A percentile compares a stretch with the other conserved stretches of the same genome.
phyloP scores from a whole-genome alignment of 2,113 vertebrate species.

The Trichechus manatus region DNA sequence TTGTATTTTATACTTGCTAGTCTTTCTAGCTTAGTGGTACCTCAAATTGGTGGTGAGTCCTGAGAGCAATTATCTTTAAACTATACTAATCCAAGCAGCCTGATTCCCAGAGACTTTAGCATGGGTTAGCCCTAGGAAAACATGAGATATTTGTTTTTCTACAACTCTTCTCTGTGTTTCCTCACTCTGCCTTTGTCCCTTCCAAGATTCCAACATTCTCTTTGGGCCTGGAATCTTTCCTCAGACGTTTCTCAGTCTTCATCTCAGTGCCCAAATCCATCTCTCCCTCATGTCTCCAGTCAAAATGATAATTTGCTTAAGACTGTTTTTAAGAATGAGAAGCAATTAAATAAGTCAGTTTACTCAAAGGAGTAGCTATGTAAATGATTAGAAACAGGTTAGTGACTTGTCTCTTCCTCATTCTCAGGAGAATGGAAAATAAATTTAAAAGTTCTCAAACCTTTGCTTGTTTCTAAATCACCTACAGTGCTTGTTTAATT shows the following conservation, averaged over 20 bases:
- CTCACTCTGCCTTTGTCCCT: not conserved
- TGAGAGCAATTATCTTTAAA: conserved; percentile 59
- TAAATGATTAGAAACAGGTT: not conserved
- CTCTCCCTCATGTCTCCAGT: not conserved
- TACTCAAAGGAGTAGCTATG: not conserved
- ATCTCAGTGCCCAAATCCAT: not conserved
- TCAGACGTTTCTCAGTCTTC: not conserved
- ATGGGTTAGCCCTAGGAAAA: conserved; percentile 37
- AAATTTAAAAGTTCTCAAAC: not conserved
- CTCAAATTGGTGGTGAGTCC: conserved; percentile 32
- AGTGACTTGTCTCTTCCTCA: not conserved
- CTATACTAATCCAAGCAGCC: conserved; percentile 52
- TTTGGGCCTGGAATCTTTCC: not conserved
- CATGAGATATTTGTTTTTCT: conserved; percentile 41
- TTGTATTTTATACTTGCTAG: conserved; percentile 49
- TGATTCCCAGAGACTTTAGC: conserved; percentile 38
- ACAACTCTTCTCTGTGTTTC: not conserved
- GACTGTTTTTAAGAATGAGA: not conserved
- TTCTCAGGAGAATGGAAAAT: not conserved
- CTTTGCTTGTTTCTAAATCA: not conserved
- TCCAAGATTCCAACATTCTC: not conserved
- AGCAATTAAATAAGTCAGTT: not conserved
- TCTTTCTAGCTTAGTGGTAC: conserved; percentile 36
- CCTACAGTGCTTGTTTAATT: not conserved
- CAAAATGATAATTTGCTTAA: not conserved